Conservation (phyloP, 1,140 invertebrate species). For the Pseudomyrmex flavicornis region DNA sequence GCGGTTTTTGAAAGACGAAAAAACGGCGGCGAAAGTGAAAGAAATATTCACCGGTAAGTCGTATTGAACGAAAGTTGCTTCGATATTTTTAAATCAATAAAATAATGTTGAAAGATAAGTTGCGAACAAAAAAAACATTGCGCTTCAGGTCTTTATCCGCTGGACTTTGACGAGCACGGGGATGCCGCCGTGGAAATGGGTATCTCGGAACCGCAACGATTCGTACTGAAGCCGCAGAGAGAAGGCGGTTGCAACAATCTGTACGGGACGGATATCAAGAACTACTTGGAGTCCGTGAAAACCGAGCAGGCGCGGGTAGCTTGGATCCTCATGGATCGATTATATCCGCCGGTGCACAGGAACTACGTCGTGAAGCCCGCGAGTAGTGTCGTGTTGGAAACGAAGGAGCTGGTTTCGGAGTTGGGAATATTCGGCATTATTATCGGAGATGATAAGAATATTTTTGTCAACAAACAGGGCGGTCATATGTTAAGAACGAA, state of each 20-base stretch:
- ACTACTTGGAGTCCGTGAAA: conserved; percentile 88
- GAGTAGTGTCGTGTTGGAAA: conserved; percentile 68
- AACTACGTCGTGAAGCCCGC: conserved; percentile 93
- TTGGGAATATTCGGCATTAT: conserved; percentile 97
- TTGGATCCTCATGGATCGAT: conserved; percentile 98
- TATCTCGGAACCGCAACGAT: conserved; percentile 91
- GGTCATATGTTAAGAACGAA: conserved; percentile 98
- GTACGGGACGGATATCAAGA: conserved; percentile 93
- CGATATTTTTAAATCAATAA: too few relatives aligned
- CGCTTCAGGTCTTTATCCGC: conserved; percentile 89
- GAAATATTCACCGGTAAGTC: conserved; percentile 92
- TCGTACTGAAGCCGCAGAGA: conserved; percentile 97
- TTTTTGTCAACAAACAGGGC: conserved; percentile 90
- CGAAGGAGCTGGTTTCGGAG: conserved; percentile 89
- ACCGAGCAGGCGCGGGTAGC: conserved; percentile 90
- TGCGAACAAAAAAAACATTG: too few relatives aligned
- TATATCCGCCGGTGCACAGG: conserved; percentile 90
- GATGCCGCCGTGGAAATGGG: conserved; percentile 92
- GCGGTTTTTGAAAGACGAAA: conserved; percentile 87
- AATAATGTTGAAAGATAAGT: too few relatives aligned
- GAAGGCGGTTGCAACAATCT: conserved; percentile 98
- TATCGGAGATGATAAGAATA: conserved; percentile 90
- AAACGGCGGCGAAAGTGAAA: conserved; percentile 84
- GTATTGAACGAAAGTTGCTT: background rate
- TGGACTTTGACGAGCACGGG: conserved; percentile 93